phyloP scores from a whole-genome alignment of 2,888 invertebrate species.

The Pecten maximus region DNA sequence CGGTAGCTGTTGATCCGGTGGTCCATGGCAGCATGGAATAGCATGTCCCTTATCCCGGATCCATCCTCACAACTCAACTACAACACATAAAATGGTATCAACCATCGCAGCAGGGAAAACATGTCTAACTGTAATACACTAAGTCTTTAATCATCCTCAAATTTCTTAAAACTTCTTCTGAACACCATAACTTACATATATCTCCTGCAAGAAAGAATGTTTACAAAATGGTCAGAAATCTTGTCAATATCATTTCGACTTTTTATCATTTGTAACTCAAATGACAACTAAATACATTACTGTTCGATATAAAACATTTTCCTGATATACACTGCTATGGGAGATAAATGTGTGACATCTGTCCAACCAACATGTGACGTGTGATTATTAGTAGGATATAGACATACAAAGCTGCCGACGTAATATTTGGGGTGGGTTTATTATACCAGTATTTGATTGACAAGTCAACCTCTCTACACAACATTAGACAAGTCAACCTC shows the following conservation, averaged over 20 bases:
- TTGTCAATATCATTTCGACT: no score
- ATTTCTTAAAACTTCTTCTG: no score
- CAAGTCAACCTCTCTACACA: not conserved
- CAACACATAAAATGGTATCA: constrained; percentile 41
- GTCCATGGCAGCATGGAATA: constrained; percentile 70
- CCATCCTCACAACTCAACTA: constrained; percentile 70
- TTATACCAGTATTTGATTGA: not conserved
- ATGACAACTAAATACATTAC: not conserved
- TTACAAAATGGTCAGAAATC: no score
- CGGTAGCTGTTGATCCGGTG: constrained; percentile 74
- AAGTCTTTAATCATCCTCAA: no score
- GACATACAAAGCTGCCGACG: not conserved
- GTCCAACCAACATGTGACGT: not conserved
- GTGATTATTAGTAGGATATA: not conserved
- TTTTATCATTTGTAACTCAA: no score
- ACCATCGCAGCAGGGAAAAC: not conserved
- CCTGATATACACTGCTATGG: not conserved
- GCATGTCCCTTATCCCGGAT: constrained; percentile 60
- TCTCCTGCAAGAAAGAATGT: no score
- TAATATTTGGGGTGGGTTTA: not conserved
- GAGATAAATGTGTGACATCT: not conserved
- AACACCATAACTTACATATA: no score
- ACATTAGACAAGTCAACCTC: not conserved
- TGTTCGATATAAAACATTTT: not conserved
- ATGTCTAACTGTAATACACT: no score